A percentile compares a stretch with the other conserved stretches of the same genome.
phyloP scores from a whole-genome alignment of 53 echinoderm and acorn worm genomes.

The Luidia sarsii region DNA sequence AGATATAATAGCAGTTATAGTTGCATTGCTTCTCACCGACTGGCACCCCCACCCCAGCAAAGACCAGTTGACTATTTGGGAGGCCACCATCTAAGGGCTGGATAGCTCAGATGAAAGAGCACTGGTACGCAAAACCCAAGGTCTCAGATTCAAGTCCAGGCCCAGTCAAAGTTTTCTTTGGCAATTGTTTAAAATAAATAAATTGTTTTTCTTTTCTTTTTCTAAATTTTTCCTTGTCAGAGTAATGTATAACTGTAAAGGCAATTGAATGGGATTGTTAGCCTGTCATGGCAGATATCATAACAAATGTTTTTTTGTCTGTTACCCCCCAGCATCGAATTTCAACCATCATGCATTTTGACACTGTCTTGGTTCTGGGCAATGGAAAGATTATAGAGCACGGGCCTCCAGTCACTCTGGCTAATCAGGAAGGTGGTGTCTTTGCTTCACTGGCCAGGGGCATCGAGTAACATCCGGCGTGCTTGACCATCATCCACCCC shows the following conservation, averaged over 20 bases:
- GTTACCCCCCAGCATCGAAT: conserved; percentile 52
- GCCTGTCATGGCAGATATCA: background rate
- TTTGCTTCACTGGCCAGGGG: conserved; percentile 63
- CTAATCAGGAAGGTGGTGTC: conserved; percentile 43
- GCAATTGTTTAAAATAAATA: background rate
- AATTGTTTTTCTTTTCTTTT: background rate
- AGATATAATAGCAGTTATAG: too few species aligned
- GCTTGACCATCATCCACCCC: too few species aligned
- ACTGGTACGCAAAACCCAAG: too few species aligned
- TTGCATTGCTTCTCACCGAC: too few species aligned
- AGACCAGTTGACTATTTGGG: too few species aligned
- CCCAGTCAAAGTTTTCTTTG: background rate
- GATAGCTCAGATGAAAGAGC: too few species aligned
- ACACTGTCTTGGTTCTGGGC: conserved; percentile 62
- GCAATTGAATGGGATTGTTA: background rate
- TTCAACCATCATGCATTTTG: conserved; percentile 66
- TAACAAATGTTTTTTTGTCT: background rate
- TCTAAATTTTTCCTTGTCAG: background rate
- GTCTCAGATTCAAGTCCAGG: too few species aligned
- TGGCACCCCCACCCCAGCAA: too few species aligned
- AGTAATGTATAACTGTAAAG: background rate
- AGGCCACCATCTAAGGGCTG: too few species aligned
- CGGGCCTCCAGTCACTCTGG: conserved; percentile 42
- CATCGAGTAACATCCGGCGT: conserved; percentile 24
- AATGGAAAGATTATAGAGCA: conserved; percentile 59